A percentile compares a stretch with the other conserved stretches of the same genome.
Evolutionary conservation across 1,140 invertebrate species (phyloP).

Genomic region (Homalodisca vitripennis): DNA sequence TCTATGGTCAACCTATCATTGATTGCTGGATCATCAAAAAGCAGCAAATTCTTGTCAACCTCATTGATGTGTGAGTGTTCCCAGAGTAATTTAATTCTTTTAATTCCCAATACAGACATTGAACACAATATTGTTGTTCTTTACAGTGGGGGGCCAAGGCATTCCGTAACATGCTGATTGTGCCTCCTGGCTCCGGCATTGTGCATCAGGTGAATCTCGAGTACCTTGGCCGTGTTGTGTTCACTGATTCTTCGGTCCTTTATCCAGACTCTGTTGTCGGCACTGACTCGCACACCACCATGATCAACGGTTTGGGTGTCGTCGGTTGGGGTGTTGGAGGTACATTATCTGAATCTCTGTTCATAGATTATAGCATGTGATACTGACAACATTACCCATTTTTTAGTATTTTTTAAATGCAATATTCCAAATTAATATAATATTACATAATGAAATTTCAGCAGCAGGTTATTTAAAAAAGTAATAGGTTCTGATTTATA

Average conservation of each 20-base stretch:
- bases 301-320: conserved; percentile 93
- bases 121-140: conserved; percentile 10
- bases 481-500: no score
- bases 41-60: no score
- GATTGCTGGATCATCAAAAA: no score
- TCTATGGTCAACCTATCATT: no score
- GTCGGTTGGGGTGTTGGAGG: conserved; percentile 77
- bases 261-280: conserved; percentile 98
- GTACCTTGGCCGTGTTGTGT: conserved; percentile 94
- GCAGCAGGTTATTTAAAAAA: no score
- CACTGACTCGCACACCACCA: conserved; percentile 98
- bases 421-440: no score
- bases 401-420: no score
- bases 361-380: no score
- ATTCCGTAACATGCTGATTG: conserved; percentile 95
- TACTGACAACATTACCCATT: no score
- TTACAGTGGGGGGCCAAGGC: conserved; percentile 92
- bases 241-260: conserved; percentile 65
- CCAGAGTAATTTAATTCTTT: no score
- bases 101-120: background rate
- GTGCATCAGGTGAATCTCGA: conserved; percentile 98
- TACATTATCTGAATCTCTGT: conserved; percentile 41
- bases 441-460: no score
- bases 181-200: conserved; percentile 97
- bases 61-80: no score